Evolutionary conservation across 2,888 invertebrate genomes (phyloP), one percentile per base, ranked within the genome.

Genomic region (Drosophila lacicola): DNA sequence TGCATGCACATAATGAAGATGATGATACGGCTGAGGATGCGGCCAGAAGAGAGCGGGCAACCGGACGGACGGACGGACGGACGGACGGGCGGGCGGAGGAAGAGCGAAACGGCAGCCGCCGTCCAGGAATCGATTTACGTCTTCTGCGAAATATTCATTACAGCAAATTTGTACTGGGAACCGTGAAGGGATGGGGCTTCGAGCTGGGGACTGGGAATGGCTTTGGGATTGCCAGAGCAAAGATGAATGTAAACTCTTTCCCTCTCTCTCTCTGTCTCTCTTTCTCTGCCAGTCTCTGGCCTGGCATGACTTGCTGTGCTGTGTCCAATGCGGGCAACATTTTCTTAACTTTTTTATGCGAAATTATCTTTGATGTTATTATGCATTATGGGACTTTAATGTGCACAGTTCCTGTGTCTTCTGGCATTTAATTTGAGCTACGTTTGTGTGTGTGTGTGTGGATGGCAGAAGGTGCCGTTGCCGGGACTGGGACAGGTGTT

Each of bases 71-170:
- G 5, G 19, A 29, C 9, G 29, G 17, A 10, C 14, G 45, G 39
- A 29, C 10, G 17, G 1, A 14, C n/a, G 5, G 19, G 19, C 9
- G 29, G 17, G 13, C 14, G 45, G 39, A 29, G 13, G 47, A 42
- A 46, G 34, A 29, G 19, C 29, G 8, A 49, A 67, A 66, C 60
- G 58, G 70, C 56, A 74, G 70, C 70, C 74, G 70, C 54, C 57
- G 62, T 72, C 74, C 70, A 68, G 64, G 80, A 83, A 81, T 84
- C 78, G 84, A 69, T 82, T 83, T 81, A 80, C 74, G 83, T 80
- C 76, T 84, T 82, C 85, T 80, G 78, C 82, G 85, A 84, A 84
- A 82, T 84, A 84, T 84, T 82, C 82, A 82, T 84, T 84, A 82
- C 80, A 71, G 80, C 78, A 78, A 80, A 82, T 82, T 80, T 80